Evolutionary conservation across 2,888 invertebrate genomes (phyloP).

Genomic region (Caenorhabditis sulstoni): DNA sequence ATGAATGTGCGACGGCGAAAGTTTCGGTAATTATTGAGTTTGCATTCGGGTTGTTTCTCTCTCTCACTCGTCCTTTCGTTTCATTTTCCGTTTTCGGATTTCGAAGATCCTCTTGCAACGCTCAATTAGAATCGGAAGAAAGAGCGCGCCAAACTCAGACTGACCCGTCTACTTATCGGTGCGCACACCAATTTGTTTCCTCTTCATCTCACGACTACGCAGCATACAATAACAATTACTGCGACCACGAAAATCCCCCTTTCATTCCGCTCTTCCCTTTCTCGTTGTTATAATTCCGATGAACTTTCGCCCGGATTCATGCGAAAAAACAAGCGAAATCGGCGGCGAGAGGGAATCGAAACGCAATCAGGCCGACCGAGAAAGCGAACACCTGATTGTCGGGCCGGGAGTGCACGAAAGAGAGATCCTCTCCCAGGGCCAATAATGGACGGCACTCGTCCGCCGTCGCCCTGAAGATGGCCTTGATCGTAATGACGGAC

Average conservation of each 20-base stretch:
- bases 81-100: constrained; percentile 9
- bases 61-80: background rate
- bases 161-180: constrained; percentile 53
- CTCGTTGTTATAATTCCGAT: constrained; percentile 31
- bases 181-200: constrained; percentile 53
- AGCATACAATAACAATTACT: constrained; percentile 57
- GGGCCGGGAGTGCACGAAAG: constrained; percentile 22
- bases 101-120: constrained; percentile 25
- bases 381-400: constrained; percentile 47
- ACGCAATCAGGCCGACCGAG: constrained; percentile 34
- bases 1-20: constrained; percentile 26
- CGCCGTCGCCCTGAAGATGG: constrained; percentile 46
- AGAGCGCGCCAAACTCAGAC: constrained; percentile 36
- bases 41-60: background rate
- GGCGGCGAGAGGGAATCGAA: constrained; percentile 1
- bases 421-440: constrained; percentile 3
- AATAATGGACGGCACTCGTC: constrained; percentile 50
- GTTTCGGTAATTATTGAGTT: constrained; percentile 43
- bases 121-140: constrained; percentile 31
- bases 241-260: constrained; percentile 19
- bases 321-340: constrained; percentile 13
- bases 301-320: constrained; percentile 35
- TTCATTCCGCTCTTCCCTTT: constrained; percentile 27
- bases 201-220: constrained; percentile 37
- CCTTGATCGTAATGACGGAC: constrained; percentile 61